Percentiles rank a stretch among this genome's conserved stretches.
phyloP scores from a whole-genome alignment of 2,113 vertebrate species.

The Bufo bufo region DNA sequence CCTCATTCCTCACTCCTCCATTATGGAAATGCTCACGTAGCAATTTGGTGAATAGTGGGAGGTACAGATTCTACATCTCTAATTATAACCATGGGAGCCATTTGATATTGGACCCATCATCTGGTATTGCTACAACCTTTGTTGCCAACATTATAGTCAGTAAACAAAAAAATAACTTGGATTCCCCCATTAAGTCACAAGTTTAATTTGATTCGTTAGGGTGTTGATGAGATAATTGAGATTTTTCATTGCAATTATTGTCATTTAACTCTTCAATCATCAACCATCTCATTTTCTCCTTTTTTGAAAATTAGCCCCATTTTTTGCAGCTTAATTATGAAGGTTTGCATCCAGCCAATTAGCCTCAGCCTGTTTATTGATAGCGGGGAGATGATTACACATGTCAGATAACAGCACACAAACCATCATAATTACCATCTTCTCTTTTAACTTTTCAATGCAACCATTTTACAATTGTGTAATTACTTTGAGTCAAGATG shows the following conservation, averaged over 20 bases:
- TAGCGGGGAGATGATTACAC: constrained; percentile 1
- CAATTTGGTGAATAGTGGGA: too few relatives aligned
- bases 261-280: constrained; percentile 63
- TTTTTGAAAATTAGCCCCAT: background rate
- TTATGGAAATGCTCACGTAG: too few relatives aligned
- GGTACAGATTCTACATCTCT: too few relatives aligned
- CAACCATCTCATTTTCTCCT: background rate
- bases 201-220: constrained; percentile 66
- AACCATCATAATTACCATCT: constrained; percentile 28
- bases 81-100: too few relatives aligned
- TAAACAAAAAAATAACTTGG: background rate
- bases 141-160: background rate
- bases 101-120: too few relatives aligned
- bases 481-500: constrained; percentile 14
- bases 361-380: constrained; percentile 45
- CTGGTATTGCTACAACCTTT: too few relatives aligned
- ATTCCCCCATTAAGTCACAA: background rate
- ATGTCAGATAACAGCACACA: constrained; percentile 26
- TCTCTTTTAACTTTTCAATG: constrained; percentile 13
- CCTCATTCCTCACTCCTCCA: too few relatives aligned
- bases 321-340: background rate
- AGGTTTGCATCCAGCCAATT: constrained; percentile 21
- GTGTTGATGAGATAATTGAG: constrained; percentile 62
- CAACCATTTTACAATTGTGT: constrained; percentile 36
- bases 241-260: constrained; percentile 61